Evolutionary conservation across 1,140 invertebrate species (phyloP).

Genomic region (Microvelia longipes): DNA sequence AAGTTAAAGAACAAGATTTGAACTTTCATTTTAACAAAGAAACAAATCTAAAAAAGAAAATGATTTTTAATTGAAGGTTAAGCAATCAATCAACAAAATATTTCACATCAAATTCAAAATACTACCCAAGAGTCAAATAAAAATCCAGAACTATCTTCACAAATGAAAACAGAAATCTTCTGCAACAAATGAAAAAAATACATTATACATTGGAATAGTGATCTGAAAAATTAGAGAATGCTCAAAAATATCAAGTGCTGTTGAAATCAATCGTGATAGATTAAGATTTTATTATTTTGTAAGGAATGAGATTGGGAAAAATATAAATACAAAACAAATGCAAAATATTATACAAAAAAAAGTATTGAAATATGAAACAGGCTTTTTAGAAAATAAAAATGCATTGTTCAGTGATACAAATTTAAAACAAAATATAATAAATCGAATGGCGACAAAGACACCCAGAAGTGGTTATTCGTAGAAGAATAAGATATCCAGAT

Average conservation of each 20-base stretch:
- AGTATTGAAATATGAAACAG: background rate
- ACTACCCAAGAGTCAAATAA: background rate
- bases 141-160: background rate
- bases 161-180: background rate
- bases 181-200: background rate
- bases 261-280: background rate
- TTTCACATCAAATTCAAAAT: background rate
- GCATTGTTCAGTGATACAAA: background rate
- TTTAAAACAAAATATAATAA: background rate
- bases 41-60: background rate
- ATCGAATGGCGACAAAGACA: background rate
- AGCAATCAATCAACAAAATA: background rate
- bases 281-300: background rate
- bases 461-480: background rate
- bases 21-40: background rate
- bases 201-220: background rate
- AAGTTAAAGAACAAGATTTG: background rate
- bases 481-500: background rate
- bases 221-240: background rate
- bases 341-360: background rate
- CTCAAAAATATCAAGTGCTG: background rate
- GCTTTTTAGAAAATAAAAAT: background rate
- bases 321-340: background rate
- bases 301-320: background rate
- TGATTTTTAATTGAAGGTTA: background rate